Conservation (phyloP, 2,113 vertebrate genomes). For the Boleophthalmus pectinirostris region DNA sequence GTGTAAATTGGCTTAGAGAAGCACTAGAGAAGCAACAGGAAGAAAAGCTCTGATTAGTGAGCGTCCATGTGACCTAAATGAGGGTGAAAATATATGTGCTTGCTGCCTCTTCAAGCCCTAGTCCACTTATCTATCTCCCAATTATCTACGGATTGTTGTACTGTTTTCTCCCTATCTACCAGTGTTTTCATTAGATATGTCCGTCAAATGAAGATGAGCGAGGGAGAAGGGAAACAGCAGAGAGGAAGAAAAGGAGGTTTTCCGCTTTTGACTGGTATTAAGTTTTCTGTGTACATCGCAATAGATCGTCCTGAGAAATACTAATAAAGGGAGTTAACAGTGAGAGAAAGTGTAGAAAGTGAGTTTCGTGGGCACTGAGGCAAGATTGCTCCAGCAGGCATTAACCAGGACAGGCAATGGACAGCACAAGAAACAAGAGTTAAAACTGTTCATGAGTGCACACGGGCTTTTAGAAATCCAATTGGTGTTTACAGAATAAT, state of each 20-base stretch:
- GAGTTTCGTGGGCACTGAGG: conserved; percentile 28
- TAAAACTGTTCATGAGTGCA: background rate
- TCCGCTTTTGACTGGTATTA: conserved; percentile 42
- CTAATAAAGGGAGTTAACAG: conserved; percentile 71
- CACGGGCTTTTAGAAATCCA: background rate
- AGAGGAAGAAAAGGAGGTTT: conserved; percentile 30
- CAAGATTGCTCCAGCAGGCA: conserved; percentile 41
- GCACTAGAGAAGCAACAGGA: conserved; percentile 18
- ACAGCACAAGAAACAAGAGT: background rate
- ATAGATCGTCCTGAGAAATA: conserved; percentile 55
- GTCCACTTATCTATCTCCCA: conserved; percentile 64
- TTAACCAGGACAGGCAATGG: conserved; percentile 32
- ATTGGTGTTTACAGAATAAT: background rate
- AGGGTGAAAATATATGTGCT: conserved; percentile 65
- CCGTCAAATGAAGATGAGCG: conserved; percentile 69
- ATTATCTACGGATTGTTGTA: conserved; percentile 73
- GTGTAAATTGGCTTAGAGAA: conserved; percentile 59
- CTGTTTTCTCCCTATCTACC: conserved; percentile 55
- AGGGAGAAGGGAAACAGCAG: conserved; percentile 36
- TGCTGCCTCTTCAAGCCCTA: conserved; percentile 42
- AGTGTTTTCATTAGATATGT: conserved; percentile 71
- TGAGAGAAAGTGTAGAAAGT: conserved; percentile 57
- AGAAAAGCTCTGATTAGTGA: conserved; percentile 44
- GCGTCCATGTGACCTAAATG: conserved; percentile 60
- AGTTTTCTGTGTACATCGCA: conserved; percentile 25